phyloP scores from a whole-genome alignment of 2,797 vertebrate genomes.

The Danio aesculapii region DNA sequence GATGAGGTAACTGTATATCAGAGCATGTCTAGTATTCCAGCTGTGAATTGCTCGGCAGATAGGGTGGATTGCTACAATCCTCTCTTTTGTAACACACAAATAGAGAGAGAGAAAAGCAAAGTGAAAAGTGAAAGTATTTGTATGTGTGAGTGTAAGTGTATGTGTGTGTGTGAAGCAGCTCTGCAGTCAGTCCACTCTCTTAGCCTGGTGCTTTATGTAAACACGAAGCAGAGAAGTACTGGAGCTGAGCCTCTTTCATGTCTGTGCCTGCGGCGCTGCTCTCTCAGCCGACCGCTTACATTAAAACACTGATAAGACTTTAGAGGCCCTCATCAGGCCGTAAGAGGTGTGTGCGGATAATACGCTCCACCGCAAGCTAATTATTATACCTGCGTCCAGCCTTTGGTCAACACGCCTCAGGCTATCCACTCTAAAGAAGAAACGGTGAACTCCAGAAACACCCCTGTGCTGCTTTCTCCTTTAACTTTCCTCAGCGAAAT shows the following conservation, averaged over 20 bases:
- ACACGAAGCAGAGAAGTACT: conserved; percentile 50
- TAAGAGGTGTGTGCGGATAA: conserved; percentile 42
- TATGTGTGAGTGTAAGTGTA: background rate
- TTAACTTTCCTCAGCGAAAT: conserved; percentile 21
- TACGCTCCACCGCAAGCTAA: conserved; percentile 62
- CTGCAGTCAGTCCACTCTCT: conserved; percentile 30
- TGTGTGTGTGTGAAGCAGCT: conserved; percentile 26
- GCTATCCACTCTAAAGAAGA: conserved; percentile 36
- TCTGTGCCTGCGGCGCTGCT: conserved; percentile 40
- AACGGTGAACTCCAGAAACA: conserved; percentile 36
- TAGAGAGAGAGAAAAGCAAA: background rate
- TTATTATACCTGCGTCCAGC: conserved; percentile 66
- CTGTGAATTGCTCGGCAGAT: background rate
- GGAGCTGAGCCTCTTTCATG: conserved; percentile 54
- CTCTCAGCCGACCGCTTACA: conserved; percentile 48
- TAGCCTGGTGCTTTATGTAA: conserved; percentile 55
- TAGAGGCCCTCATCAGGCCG: conserved; percentile 51
- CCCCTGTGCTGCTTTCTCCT: conserved; percentile 24
- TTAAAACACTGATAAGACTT: conserved; percentile 61
- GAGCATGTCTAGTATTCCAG: background rate
- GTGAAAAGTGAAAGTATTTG: conserved; percentile 28
- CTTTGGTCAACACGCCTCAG: conserved; percentile 54
- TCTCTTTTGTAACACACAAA: background rate
- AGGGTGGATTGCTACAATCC: background rate
- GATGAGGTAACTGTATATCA: background rate